These are phyloP conservation scores for Galeopsomyia nigrocyanea DNA, from an alignment of 2,888 invertebrate genomes.

Conservation along the genomic window DNA sequence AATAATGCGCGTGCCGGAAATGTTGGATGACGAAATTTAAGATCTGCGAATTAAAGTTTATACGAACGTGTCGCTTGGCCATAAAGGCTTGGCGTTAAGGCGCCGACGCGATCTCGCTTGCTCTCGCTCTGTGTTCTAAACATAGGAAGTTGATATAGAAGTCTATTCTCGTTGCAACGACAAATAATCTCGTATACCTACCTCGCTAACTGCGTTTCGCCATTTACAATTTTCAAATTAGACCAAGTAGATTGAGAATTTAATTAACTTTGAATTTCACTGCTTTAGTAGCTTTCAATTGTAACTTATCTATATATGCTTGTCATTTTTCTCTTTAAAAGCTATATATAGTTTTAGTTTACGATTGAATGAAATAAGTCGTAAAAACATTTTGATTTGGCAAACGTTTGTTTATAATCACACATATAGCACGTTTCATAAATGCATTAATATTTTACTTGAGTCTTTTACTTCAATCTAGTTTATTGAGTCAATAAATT, in stretches of 20 bases:
- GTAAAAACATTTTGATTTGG: no score
- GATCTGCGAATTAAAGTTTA: constrained; percentile 46
- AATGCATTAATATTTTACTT: no score
- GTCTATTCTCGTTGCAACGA: constrained; percentile 62
- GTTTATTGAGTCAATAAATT: no score
- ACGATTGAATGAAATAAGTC: no score
- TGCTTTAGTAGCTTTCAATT: not conserved
- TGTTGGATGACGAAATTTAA: constrained; percentile 44
- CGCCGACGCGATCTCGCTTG: constrained; percentile 45
- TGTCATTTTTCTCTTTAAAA: no score
- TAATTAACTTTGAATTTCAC: not conserved
- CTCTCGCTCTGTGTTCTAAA: constrained; percentile 52
- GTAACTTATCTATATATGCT: not conserved
- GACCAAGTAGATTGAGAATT: not conserved
- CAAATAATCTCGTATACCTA: constrained; percentile 58
- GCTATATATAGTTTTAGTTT: no score
- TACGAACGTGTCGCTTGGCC: constrained; percentile 44
- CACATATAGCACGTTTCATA: no score
- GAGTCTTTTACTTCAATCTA: no score
- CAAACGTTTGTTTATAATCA: no score
- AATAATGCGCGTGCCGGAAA: constrained; percentile 36
- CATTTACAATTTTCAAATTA: constrained; percentile 32
- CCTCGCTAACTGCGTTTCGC: not conserved
- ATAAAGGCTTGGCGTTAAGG: constrained; percentile 46
- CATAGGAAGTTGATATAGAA: constrained; percentile 66